A percentile compares a stretch with the other conserved stretches of the same genome.
phyloP scores from a whole-genome alignment of 2,888 invertebrate species.

The Heterodera filipjevi region DNA sequence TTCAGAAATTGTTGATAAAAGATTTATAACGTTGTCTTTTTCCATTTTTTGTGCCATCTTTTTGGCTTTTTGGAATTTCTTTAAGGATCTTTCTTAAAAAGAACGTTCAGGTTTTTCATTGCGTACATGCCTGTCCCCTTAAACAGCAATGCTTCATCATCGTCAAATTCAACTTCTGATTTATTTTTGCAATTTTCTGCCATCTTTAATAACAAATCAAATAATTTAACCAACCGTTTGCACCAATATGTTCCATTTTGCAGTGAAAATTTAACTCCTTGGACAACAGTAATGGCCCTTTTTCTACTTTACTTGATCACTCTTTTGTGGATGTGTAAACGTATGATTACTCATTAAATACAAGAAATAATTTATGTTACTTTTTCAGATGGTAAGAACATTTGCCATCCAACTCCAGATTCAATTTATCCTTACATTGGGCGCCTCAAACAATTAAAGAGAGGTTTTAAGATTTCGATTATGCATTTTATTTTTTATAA shows the following conservation, averaged over 20 bases:
- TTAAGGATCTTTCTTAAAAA: too few relatives aligned
- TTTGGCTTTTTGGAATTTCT: too few relatives aligned
- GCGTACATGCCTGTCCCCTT: too few relatives aligned
- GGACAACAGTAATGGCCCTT: slow-evolving; percentile 59
- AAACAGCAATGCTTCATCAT: not conserved
- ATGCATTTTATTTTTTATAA: not conserved
- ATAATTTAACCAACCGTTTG: not conserved
- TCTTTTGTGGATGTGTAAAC: slow-evolving; percentile 54
- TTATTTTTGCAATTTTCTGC: not conserved
- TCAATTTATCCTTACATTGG: slow-evolving; percentile 56
- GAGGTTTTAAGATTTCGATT: slow-evolving; percentile 43
- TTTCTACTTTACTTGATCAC: slow-evolving; percentile 52
- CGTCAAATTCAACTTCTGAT: not conserved
- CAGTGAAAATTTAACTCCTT: slow-evolving; percentile 54
- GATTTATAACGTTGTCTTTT: too few relatives aligned
- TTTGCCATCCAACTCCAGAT: slow-evolving; percentile 57
- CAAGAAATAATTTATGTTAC: not conserved
- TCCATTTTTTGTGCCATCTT: too few relatives aligned
- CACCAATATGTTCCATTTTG: not conserved
- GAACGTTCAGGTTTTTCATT: too few relatives aligned
- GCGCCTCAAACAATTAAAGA: slow-evolving; percentile 52
- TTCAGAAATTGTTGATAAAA: too few relatives aligned
- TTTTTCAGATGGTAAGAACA: slow-evolving; percentile 58
- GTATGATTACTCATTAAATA: slow-evolving; percentile 29
- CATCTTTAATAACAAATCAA: not conserved